These are phyloP conservation scores for Nyctibius bracteatus DNA, from an alignment of 2,113 vertebrate species.

Conservation along the genomic window DNA sequence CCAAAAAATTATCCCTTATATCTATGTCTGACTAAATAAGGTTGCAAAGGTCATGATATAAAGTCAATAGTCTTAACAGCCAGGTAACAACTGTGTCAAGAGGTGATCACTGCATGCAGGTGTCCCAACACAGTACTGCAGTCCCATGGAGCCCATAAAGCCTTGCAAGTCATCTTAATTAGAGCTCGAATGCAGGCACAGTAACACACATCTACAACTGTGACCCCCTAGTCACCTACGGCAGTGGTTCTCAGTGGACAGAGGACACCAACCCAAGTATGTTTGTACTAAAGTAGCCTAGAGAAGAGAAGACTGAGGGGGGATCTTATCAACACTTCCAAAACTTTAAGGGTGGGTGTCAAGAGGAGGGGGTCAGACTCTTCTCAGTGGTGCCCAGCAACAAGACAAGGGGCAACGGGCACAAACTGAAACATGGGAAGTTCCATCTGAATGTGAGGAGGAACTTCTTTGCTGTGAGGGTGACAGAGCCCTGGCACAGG, in stretches of 20 bases:
- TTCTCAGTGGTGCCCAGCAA: no score
- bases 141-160: neutral
- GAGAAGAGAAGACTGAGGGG: no score
- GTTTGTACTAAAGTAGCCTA: neutral
- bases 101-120: neutral
- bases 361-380: no score
- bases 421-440: no score
- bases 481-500: no score
- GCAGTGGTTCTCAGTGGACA: neutral
- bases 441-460: no score
- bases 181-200: neutral
- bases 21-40: neutral
- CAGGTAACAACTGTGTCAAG: neutral
- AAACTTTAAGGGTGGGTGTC: no score
- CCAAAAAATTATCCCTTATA: neutral
- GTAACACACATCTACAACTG: neutral
- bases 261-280: neutral
- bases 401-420: no score
- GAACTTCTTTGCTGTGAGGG: no score
- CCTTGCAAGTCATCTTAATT: neutral
- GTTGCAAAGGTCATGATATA: neutral
- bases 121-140: neutral
- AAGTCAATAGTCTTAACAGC: neutral
- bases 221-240: neutral
- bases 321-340: no score